These are phyloP conservation scores for Probosciger aterrimus DNA, from an alignment of 2,113 vertebrate genomes.

Conservation along the genomic window DNA sequence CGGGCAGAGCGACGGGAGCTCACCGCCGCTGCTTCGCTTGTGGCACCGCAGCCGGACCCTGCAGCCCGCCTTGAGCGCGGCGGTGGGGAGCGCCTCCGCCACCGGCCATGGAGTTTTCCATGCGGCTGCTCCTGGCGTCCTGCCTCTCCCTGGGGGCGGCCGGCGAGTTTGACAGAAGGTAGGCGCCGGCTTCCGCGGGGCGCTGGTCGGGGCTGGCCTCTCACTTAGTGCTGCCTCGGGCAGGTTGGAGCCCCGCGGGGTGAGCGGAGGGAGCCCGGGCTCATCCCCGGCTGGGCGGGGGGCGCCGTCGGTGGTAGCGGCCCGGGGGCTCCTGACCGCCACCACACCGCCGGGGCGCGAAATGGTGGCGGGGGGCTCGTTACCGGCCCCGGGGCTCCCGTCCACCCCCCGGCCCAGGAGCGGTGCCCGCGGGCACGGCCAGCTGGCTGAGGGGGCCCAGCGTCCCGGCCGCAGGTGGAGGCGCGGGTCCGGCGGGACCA, in stretches of 20 bases:
- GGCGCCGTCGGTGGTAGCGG: not conserved
- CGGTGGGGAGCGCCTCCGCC: not conserved
- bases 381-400: not conserved
- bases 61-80: not conserved
- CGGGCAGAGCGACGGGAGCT: not conserved
- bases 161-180: conserved; percentile 90
- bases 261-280: not conserved
- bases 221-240: not conserved
- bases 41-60: not conserved
- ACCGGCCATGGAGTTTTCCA: not conserved
- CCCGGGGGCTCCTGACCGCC: not conserved
- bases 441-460: not conserved
- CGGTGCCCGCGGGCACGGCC: not conserved
- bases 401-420: not conserved
- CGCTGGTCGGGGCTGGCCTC: not conserved
- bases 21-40: not conserved
- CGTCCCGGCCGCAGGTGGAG: not conserved
- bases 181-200: conserved; percentile 7
- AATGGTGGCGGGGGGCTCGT: not conserved
- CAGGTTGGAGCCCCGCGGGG: not conserved
- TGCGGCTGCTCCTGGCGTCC: conserved; percentile 71
- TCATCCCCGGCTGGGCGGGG: rapidly evolving
- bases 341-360: not conserved
- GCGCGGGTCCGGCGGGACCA: not conserved
- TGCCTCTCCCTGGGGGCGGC: conserved; percentile 75